Conservation (phyloP, 2,888 invertebrate species). For the Adelphocoris suturalis region DNA sequence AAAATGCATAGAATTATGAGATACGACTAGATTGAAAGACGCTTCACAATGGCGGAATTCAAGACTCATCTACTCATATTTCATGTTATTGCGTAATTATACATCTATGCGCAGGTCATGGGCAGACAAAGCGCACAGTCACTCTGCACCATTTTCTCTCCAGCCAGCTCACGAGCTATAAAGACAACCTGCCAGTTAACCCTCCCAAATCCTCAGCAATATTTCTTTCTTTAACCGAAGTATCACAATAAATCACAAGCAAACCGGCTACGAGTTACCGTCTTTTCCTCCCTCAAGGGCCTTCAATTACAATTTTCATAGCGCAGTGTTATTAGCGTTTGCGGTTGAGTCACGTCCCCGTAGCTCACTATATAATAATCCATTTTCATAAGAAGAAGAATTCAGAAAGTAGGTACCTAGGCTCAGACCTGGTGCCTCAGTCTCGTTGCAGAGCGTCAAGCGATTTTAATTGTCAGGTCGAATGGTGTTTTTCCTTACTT, state of each 20-base stretch:
- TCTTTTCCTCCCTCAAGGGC: constrained; percentile 25
- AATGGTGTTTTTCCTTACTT: background rate
- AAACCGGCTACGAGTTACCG: background rate
- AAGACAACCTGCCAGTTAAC: constrained; percentile 25
- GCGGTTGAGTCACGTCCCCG: background rate
- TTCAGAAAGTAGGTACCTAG: background rate
- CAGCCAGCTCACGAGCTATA: constrained; percentile 7
- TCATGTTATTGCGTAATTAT: background rate
- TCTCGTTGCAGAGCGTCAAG: background rate
- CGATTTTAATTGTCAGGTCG: background rate
- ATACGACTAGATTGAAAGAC: no score
- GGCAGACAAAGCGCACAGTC: background rate
- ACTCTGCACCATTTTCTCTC: constrained; percentile 11
- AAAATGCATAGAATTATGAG: no score
- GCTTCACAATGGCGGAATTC: no score
- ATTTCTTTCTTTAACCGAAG: constrained; percentile 19
- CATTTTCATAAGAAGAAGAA: background rate
- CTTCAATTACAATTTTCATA: constrained; percentile 25
- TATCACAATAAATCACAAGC: constrained; percentile 9
- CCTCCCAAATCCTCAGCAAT: constrained; percentile 25
- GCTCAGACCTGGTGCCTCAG: background rate
- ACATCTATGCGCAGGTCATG: constrained; percentile 10
- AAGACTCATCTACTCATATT: background rate
- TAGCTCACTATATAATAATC: background rate
- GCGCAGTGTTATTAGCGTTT: constrained; percentile 16